A percentile compares a stretch with the other conserved stretches of the same genome.
Evolutionary conservation across 1,140 invertebrate species (phyloP).

Genomic region (Ephestia elutella): DNA sequence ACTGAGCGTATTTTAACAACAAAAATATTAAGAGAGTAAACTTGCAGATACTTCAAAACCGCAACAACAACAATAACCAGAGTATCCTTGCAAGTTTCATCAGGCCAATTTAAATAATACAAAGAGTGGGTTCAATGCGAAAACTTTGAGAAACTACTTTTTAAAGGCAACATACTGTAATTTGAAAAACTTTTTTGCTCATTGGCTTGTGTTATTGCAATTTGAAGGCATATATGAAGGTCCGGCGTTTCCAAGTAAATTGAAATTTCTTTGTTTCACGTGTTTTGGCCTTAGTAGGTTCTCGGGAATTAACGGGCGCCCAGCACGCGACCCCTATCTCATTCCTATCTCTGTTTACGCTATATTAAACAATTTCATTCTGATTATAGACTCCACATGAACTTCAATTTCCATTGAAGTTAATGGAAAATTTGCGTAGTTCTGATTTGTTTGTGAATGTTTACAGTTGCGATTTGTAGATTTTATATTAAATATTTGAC

Average conservation of each 20-base stretch:
- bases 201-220: background rate
- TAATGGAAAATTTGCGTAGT: slow-evolving; percentile 12
- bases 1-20: slow-evolving; percentile 1
- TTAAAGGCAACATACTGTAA: background rate
- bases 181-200: background rate
- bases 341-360: slow-evolving; percentile 57
- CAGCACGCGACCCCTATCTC: slow-evolving; percentile 60
- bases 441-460: slow-evolving; percentile 11
- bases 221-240: background rate
- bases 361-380: slow-evolving; percentile 66
- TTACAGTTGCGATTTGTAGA: too few relatives aligned
- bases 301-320: slow-evolving; percentile 51
- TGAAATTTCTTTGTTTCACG: slow-evolving; percentile 64
- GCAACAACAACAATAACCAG: background rate
- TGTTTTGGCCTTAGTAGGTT: slow-evolving; percentile 37
- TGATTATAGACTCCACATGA: slow-evolving; percentile 50
- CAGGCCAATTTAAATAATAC: background rate
- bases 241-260: slow-evolving; percentile 45
- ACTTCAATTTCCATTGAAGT: slow-evolving; percentile 14
- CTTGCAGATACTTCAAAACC: background rate
- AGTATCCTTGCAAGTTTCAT: background rate
- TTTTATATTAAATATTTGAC: too few relatives aligned
- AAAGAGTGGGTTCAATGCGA: background rate
- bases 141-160: background rate
- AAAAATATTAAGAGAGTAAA: slow-evolving; percentile 4